Percentiles rank a stretch among this genome's conserved stretches.
Evolutionary conservation across 2,888 invertebrate genomes (phyloP).

Genomic region (Dendrolimus houi): DNA sequence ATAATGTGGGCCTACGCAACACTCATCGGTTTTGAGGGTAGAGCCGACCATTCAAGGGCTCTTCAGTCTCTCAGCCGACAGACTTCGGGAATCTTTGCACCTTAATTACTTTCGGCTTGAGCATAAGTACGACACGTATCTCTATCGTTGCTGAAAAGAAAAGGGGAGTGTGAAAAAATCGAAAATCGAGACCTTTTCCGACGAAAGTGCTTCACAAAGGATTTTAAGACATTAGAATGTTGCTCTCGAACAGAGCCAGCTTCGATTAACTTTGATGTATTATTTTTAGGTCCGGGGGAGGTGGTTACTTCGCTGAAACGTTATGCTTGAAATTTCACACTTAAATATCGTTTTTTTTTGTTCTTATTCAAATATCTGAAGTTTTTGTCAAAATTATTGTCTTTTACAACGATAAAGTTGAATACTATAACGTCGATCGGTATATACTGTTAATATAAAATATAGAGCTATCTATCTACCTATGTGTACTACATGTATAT

Average conservation of each 20-base stretch:
- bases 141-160: slow-evolving; percentile 46
- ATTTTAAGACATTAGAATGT: slow-evolving; percentile 40
- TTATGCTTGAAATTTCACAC: background rate
- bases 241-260: slow-evolving; percentile 28
- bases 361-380: too few relatives aligned
- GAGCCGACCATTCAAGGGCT: slow-evolving; percentile 55
- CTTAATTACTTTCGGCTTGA: slow-evolving; percentile 66
- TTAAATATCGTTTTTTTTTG: too few relatives aligned
- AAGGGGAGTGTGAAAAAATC: slow-evolving; percentile 33
- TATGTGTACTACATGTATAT: too few relatives aligned
- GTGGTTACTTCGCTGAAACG: background rate
- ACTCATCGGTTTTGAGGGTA: slow-evolving; percentile 62
- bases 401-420: too few relatives aligned
- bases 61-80: slow-evolving; percentile 55
- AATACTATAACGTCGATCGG: too few relatives aligned
- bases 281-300: slow-evolving; percentile 21
- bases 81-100: slow-evolving; percentile 73
- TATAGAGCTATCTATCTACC: too few relatives aligned
- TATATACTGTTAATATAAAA: too few relatives aligned
- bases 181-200: slow-evolving; percentile 41
- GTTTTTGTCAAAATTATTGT: too few relatives aligned
- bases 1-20: slow-evolving; percentile 58
- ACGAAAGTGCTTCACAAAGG: slow-evolving; percentile 34
- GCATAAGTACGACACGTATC: slow-evolving; percentile 62
- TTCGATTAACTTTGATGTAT: slow-evolving; percentile 39